These are phyloP conservation scores for Cheilosia vulpina DNA, from an alignment of 2,888 invertebrate genomes.

Conservation along the genomic window DNA sequence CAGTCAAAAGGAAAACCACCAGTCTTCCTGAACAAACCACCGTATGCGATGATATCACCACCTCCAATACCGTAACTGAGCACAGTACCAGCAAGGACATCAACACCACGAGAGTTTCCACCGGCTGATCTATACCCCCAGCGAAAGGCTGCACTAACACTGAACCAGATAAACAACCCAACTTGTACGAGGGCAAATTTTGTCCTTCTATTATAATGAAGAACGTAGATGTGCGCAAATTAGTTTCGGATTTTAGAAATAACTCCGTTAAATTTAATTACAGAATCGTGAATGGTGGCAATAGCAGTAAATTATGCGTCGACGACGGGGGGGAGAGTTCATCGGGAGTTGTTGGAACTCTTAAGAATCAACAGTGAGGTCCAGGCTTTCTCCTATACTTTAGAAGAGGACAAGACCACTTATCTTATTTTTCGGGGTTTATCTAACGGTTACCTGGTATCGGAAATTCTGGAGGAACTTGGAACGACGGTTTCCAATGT, in stretches of 20 bases:
- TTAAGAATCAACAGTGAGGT: background rate
- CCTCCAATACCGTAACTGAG: no score
- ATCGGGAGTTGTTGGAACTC: background rate
- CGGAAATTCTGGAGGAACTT: background rate
- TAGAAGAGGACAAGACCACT: background rate
- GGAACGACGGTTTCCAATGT: background rate
- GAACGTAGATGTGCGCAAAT: constrained; percentile 20
- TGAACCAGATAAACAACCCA: no score
- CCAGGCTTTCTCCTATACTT: constrained; percentile 3
- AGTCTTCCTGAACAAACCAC: no score
- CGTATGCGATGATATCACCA: no score
- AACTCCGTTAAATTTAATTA: constrained; percentile 9
- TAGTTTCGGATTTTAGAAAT: background rate
- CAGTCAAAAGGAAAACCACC: no score
- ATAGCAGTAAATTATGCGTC: background rate
- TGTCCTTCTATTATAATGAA: background rate
- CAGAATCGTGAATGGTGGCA: background rate
- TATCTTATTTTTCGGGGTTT: background rate
- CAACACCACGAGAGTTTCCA: no score
- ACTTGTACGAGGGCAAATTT: background rate
- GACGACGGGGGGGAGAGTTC: background rate
- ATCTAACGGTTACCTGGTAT: background rate
- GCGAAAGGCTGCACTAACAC: no score
- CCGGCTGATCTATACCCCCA: no score
- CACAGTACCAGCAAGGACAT: no score